Conservation (phyloP, 2,888 invertebrate genomes). For the Desoria tigrina region DNA sequence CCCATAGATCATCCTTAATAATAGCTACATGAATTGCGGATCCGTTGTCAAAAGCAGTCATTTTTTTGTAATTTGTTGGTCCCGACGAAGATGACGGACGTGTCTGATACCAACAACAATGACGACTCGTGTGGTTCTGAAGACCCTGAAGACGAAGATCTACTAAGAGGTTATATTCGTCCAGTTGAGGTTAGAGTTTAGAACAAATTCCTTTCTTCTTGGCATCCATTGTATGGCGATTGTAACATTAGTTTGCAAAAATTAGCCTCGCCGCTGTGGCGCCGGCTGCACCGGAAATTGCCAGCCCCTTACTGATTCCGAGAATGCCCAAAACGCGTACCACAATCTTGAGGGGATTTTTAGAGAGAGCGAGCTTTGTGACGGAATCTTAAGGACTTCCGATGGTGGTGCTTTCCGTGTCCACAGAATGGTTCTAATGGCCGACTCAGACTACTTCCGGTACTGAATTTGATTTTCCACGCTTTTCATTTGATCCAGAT, state of each 20-base stretch:
- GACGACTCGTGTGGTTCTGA: constrained; percentile 12
- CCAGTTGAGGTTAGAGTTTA: constrained; percentile 10
- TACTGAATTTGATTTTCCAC: constrained; percentile 57
- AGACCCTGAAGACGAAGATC: constrained; percentile 15
- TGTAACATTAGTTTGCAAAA: too few species aligned
- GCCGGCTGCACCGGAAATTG: constrained; percentile 13
- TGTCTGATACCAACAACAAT: constrained; percentile 22
- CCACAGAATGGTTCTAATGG: constrained; percentile 80
- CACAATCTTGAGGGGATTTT: constrained; percentile 2
- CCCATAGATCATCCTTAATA: too few species aligned
- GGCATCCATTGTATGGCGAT: too few species aligned
- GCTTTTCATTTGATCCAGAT: too few species aligned
- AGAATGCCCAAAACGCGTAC: constrained; percentile 6
- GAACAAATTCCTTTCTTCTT: neutral
- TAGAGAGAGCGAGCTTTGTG: constrained; percentile 55
- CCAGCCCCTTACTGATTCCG: neutral
- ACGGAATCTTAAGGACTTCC: constrained; percentile 78
- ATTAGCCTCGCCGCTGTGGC: constrained; percentile 6
- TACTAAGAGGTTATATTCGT: neutral
- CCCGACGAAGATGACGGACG: constrained; percentile 21
- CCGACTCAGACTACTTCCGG: constrained; percentile 90
- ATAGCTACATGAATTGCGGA: neutral
- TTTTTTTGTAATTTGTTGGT: constrained; percentile 19
- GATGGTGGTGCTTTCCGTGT: constrained; percentile 80
- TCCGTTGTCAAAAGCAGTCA: neutral